Evolutionary conservation across 2,113 vertebrate genomes (phyloP).

Genomic region (Thunnus maccoyii): DNA sequence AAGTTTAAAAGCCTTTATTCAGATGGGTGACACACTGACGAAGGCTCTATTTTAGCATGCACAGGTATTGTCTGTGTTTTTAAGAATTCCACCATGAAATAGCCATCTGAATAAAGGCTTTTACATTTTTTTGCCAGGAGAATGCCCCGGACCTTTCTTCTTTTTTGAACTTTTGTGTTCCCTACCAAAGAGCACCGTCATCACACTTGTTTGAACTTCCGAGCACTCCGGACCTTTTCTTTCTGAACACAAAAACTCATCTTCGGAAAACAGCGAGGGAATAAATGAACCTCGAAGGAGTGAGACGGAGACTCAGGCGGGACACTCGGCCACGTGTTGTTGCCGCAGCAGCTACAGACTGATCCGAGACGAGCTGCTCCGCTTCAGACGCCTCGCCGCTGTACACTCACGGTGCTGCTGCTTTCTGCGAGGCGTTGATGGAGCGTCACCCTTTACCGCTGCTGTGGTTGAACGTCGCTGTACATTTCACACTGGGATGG

Average conservation of each 20-base stretch:
- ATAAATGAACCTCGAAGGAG: constrained; percentile 8
- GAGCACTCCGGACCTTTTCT: too few relatives aligned
- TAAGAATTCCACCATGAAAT: too few relatives aligned
- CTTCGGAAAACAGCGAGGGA: neutral
- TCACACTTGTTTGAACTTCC: neutral
- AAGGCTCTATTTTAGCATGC: too few relatives aligned
- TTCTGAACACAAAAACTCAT: neutral
- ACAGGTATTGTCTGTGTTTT: too few relatives aligned
- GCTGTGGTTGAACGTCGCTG: neutral
- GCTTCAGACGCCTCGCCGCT: neutral
- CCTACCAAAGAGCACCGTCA: neutral
- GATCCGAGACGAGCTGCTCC: constrained; percentile 7
- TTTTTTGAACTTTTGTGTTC: neutral
- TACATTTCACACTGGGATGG: neutral
- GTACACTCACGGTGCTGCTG: neutral
- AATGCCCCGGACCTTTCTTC: too few relatives aligned
- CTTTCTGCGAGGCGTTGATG: neutral
- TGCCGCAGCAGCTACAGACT: neutral
- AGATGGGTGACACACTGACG: too few relatives aligned
- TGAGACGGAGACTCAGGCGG: constrained; percentile 25
- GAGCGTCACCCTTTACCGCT: constrained; percentile 23
- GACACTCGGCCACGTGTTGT: neutral
- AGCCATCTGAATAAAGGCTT: too few relatives aligned
- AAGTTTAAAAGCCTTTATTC: too few relatives aligned
- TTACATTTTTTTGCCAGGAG: too few relatives aligned